phyloP scores from a whole-genome alignment of 2,888 invertebrate species.

The Cynaeus angustus region DNA sequence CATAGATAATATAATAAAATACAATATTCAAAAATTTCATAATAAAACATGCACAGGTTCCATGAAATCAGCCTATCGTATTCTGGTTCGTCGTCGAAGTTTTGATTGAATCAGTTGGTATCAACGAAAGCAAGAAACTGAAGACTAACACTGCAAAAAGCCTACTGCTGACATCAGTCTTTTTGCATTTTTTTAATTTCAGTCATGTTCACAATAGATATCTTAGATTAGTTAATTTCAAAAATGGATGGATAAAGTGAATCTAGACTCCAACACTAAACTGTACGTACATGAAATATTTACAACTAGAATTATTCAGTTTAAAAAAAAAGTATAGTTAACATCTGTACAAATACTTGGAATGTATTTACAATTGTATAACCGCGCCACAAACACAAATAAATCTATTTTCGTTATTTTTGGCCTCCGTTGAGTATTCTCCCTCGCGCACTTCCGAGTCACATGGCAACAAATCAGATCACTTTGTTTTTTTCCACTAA shows the following conservation, averaged over 20 bases:
- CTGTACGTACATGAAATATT: conserved; percentile 47
- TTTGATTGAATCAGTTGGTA: conserved; percentile 38
- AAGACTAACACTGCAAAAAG: conserved; percentile 60
- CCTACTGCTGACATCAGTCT: conserved; percentile 63
- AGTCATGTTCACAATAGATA: conserved; percentile 48
- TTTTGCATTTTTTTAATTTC: conserved; percentile 61
- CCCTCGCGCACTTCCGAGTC: conserved; percentile 42
- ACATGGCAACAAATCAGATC: conserved; percentile 52
- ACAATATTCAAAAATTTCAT: conserved; percentile 60
- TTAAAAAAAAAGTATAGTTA: conserved; percentile 48
- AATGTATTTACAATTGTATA: conserved; percentile 51
- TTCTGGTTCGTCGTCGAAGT: conserved; percentile 48
- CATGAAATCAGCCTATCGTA: conserved; percentile 18
- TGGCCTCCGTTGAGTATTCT: conserved; percentile 62
- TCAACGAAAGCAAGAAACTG: conserved; percentile 43
- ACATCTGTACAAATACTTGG: conserved; percentile 53
- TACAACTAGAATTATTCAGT: conserved; percentile 50
- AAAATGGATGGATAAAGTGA: conserved; percentile 63
- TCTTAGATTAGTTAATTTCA: conserved; percentile 47
- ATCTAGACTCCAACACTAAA: conserved; percentile 54
- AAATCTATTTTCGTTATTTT: conserved; percentile 54
- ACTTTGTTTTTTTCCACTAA: conserved; percentile 46
- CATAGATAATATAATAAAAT: conserved; percentile 61
- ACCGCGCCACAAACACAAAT: conserved; percentile 43
- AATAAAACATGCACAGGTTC: conserved; percentile 55